Percentiles rank a stretch among this genome's conserved stretches.
Evolutionary conservation across 1,140 invertebrate species (phyloP).

Genomic region (Macrobrachium nipponense): DNA sequence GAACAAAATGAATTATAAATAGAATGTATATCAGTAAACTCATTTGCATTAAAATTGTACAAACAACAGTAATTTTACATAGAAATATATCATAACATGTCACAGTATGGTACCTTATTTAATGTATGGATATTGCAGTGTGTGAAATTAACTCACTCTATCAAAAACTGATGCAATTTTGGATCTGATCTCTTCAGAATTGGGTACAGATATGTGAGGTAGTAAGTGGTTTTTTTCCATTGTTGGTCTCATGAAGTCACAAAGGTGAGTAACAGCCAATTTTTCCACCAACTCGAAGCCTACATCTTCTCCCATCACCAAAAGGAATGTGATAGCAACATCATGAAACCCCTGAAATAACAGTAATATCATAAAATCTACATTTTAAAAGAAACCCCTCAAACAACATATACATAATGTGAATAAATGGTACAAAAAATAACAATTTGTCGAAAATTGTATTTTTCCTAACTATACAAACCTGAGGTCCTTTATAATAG

Average conservation of each 20-base stretch:
- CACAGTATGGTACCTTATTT: slow-evolving; percentile 66
- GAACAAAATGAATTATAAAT: too few relatives aligned
- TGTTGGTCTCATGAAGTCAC: slow-evolving; percentile 91
- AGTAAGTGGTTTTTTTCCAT: slow-evolving; percentile 92
- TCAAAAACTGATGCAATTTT: slow-evolving; percentile 81
- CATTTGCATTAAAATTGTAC: too few relatives aligned
- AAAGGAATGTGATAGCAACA: slow-evolving; percentile 93
- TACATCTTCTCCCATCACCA: slow-evolving; percentile 87
- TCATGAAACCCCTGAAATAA: slow-evolving; percentile 92
- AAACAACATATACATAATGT: too few relatives aligned
- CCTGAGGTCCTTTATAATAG: too few relatives aligned
- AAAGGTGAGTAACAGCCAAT: slow-evolving; percentile 85
- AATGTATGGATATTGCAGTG: slow-evolving; percentile 57
- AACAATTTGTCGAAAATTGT: too few relatives aligned
- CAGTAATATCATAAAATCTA: slow-evolving; percentile 64
- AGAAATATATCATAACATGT: slow-evolving; percentile 19
- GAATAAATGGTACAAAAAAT: too few relatives aligned
- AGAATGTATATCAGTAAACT: too few relatives aligned
- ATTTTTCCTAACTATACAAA: too few relatives aligned
- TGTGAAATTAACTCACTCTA: slow-evolving; percentile 73
- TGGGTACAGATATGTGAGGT: slow-evolving; percentile 90
- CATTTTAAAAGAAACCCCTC: background rate
- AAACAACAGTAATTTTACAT: too few relatives aligned
- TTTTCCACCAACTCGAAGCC: slow-evolving; percentile 88
- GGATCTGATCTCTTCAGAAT: slow-evolving; percentile 81